phyloP scores from a whole-genome alignment of 2,113 vertebrate species.

The Dolichallabes microphthalmus region DNA sequence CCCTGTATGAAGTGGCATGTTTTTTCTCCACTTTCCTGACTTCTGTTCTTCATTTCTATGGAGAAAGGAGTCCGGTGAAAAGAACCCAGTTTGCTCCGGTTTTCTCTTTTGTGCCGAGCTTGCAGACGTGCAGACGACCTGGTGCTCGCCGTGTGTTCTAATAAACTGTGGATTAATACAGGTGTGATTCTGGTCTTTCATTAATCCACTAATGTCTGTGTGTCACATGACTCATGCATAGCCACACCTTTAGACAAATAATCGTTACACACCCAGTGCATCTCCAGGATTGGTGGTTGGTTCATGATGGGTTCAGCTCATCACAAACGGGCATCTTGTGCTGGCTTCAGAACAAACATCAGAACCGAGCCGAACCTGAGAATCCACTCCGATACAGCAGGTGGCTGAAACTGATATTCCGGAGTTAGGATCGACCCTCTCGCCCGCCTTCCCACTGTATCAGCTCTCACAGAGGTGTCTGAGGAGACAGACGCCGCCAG shows the following conservation, averaged over 20 bases:
- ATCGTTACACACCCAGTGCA: not conserved
- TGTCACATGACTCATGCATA: slow-evolving; percentile 11
- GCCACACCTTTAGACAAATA: not conserved
- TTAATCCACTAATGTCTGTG: slow-evolving; percentile 61
- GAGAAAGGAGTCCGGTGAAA: slow-evolving; percentile 38
- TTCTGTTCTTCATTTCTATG: slow-evolving; percentile 47
- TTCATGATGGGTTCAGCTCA: not conserved
- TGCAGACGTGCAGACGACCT: slow-evolving; percentile 42
- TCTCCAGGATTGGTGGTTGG: not conserved
- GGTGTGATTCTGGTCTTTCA: slow-evolving; percentile 59
- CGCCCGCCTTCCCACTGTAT: too few species aligned
- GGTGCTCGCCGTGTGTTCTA: slow-evolving; percentile 58
- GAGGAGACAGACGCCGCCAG: too few species aligned
- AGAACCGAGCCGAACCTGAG: too few species aligned
- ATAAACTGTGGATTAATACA: slow-evolving; percentile 67
- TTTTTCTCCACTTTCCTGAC: slow-evolving; percentile 30
- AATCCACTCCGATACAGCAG: too few species aligned
- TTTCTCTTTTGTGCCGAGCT: slow-evolving; percentile 37
- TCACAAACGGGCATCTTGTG: not conserved
- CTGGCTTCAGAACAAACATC: too few species aligned
- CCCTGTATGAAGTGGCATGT: slow-evolving; percentile 13
- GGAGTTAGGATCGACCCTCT: too few species aligned
- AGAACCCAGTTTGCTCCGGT: slow-evolving; percentile 25
- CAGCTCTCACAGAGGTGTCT: too few species aligned
- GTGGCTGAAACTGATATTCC: too few species aligned